Conservation (phyloP, 2,113 vertebrate genomes). For the Chrysemys picta region DNA sequence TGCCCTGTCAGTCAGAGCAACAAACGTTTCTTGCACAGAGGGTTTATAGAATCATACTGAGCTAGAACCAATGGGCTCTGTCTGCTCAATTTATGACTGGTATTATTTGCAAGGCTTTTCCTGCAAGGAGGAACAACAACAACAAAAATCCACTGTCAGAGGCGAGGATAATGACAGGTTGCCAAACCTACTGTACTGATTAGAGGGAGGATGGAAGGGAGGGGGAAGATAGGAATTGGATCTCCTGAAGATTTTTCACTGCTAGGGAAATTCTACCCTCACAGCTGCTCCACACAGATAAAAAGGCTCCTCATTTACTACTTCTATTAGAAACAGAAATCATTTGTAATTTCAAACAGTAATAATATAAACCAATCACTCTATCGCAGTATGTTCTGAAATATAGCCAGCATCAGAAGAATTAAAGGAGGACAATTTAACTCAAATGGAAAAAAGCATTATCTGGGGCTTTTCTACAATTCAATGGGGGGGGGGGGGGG, state of each 20-base stretch:
- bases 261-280: neutral
- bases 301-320: neutral
- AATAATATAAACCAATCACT: neutral
- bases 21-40: neutral
- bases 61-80: constrained; percentile 1
- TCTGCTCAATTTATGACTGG: neutral
- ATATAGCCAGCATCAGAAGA: neutral
- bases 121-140: neutral
- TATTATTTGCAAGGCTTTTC: constrained; percentile 26
- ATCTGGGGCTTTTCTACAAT: neutral
- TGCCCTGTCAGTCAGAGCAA: constrained; percentile 49
- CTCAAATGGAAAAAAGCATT: neutral
- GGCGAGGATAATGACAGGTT: neutral
- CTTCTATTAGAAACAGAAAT: neutral
- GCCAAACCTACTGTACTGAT: neutral
- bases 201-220: neutral
- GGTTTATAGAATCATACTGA: constrained; percentile 23
- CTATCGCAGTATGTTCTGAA: neutral
- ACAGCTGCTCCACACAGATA: neutral
- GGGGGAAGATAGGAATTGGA: neutral
- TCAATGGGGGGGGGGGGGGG: neutral
- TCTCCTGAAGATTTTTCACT: neutral
- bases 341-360: neutral
- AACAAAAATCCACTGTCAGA: neutral
- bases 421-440: neutral